A percentile compares a stretch with the other conserved stretches of the same genome.
Evolutionary conservation across 2,888 invertebrate species (phyloP).

Genomic region (Nymphalis polychloros): DNA sequence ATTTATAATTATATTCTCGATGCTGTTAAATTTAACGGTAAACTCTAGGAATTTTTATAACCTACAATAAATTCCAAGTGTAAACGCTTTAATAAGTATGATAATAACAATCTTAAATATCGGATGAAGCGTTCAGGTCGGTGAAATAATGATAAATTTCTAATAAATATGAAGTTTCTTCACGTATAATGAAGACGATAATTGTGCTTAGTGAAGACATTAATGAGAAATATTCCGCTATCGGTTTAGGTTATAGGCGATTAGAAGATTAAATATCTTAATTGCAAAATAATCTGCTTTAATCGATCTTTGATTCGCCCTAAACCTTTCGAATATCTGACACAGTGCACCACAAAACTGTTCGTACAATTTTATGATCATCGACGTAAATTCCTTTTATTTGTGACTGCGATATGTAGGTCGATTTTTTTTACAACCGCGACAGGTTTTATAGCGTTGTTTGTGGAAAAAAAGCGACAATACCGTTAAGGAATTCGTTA

Average conservation of each 20-base stretch:
- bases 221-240: slow-evolving; percentile 25
- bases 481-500: slow-evolving; percentile 54
- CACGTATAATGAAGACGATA: slow-evolving; percentile 8
- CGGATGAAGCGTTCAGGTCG: neutral
- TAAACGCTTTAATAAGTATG: slow-evolving; percentile 9
- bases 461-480: slow-evolving; percentile 41
- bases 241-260: slow-evolving; percentile 11
- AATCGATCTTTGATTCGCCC: slow-evolving; percentile 40
- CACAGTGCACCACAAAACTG: slow-evolving; percentile 66
- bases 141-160: slow-evolving; percentile 10
- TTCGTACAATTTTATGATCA: slow-evolving; percentile 58
- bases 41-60: slow-evolving; percentile 30
- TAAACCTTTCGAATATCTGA: slow-evolving; percentile 47
- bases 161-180: slow-evolving; percentile 6
- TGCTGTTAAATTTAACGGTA: slow-evolving; percentile 26
- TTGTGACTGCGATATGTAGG: slow-evolving; percentile 69
- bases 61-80: slow-evolving; percentile 20
- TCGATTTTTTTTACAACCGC: slow-evolving; percentile 32
- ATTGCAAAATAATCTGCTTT: slow-evolving; percentile 26
- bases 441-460: slow-evolving; percentile 29
- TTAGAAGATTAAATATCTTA: slow-evolving; percentile 25
- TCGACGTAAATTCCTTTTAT: slow-evolving; percentile 69
- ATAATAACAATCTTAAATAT: neutral
- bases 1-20: slow-evolving; percentile 11
- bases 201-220: slow-evolving; percentile 22